Evolutionary conservation across 2,113 vertebrate species (phyloP), one percentile per base, ranked within the genome.

Genomic region (Chrysemys picta): DNA sequence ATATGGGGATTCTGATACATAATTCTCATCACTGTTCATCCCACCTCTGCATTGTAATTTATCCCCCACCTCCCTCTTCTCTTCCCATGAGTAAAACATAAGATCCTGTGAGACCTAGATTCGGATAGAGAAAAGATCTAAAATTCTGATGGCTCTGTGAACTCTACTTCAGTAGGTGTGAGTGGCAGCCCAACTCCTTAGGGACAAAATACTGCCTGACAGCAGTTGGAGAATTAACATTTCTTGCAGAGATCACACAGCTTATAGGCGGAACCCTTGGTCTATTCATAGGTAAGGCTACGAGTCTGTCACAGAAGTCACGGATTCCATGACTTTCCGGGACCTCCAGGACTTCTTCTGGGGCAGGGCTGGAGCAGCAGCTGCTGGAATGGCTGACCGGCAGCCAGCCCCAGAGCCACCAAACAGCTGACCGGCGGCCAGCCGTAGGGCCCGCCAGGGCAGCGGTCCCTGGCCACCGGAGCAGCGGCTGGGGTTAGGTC

Each of bases 141-240:
- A 79, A 83, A 27, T 4, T 3, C 90, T 1, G 6, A 3, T 0
- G 1, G 35, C 78, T 72, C 80, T 47, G 91, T 5, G 14, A 84
- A 38, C 62, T 49, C 57, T 31, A 0, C 88, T 13, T 2, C 0
- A 6, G 5, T 7, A 12, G 2, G 1, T 0, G 1, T 0, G 7
- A 56, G 3, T 0, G 1, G 25, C 80, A 69, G 93, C 59, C 57
- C 2, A 17, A 3, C 45, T 21, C 65, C 5, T 1, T 7, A 31
- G n/a, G 80, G 25, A 11, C 45, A 45, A 78, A 6, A 47, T 7
- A 45, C 42, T 14, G 12, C 38, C 16, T 16, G 50, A 3, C 35
- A 31, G 80, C 65, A 38, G 25, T 13, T 76, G 72, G 72, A 27
- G 72, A 2, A 38, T 1, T 47, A 2, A 54, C 0, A 0, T 2